A percentile compares a stretch with the other conserved stretches of the same genome.
phyloP scores from a whole-genome alignment of 2,888 invertebrate genomes.

The Ormyrus rosae region DNA sequence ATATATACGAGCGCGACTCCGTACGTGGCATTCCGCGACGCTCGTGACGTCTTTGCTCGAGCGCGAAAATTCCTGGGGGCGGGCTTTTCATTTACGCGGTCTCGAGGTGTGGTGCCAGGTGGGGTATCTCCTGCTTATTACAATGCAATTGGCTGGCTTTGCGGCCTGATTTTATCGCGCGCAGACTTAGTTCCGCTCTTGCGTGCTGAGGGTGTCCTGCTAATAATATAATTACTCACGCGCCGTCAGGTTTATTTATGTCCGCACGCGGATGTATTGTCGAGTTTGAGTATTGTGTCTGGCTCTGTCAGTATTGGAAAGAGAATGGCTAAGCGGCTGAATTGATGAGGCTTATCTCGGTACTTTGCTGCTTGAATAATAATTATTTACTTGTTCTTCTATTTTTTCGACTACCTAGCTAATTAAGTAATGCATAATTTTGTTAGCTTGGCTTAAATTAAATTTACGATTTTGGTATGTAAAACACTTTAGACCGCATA shows the following conservation, averaged over 20 bases:
- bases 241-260: slow-evolving; percentile 48
- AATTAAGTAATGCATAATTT: slow-evolving; percentile 33
- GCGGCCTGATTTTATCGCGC: slow-evolving; percentile 34
- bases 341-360: too few species aligned
- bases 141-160: slow-evolving; percentile 12
- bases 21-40: background rate
- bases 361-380: too few species aligned
- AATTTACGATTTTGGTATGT: slow-evolving; percentile 52
- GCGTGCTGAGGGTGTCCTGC: slow-evolving; percentile 47
- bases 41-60: background rate
- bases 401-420: too few species aligned
- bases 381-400: too few species aligned
- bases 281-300: too few species aligned
- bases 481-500: slow-evolving; percentile 60
- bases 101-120: background rate
- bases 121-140: slow-evolving; percentile 4
- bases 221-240: slow-evolving; percentile 64
- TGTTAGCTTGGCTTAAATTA: slow-evolving; percentile 30
- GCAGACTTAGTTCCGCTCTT: slow-evolving; percentile 50
- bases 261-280: background rate
- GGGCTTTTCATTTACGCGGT: slow-evolving; percentile 3
- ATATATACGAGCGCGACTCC: background rate
- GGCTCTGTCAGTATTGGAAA: too few species aligned
- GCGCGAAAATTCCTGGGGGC: slow-evolving; percentile 10
- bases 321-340: too few species aligned